Conservation (phyloP, 2,888 invertebrate genomes). For the Branchinecta sandiegonensis region DNA sequence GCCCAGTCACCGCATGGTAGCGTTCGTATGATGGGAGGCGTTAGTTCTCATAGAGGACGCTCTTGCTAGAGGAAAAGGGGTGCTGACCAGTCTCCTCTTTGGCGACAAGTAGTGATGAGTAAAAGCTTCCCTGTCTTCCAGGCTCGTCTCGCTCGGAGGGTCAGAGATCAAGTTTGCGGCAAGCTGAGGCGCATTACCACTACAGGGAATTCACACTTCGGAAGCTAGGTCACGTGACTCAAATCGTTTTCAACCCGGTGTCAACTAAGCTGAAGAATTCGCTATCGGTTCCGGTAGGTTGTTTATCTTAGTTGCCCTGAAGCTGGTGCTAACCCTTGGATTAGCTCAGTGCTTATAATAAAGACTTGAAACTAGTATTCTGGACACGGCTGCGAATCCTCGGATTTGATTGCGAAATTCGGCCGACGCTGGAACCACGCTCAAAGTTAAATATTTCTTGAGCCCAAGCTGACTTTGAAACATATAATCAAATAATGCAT, state of each 20-base stretch:
- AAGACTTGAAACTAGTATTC: too few species aligned
- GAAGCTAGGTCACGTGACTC: neutral
- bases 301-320: neutral
- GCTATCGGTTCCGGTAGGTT: neutral
- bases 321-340: too few species aligned
- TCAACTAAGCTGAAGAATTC: neutral
- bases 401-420: too few species aligned
- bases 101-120: neutral
- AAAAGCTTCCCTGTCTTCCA: neutral
- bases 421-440: too few species aligned
- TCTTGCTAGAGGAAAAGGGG: neutral
- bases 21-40: too few species aligned
- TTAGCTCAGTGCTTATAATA: too few species aligned
- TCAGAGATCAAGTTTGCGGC: conserved; percentile 7
- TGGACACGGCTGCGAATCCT: too few species aligned
- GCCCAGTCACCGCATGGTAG: too few species aligned
- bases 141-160: neutral
- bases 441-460: too few species aligned
- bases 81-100: too few species aligned
- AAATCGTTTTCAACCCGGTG: neutral
- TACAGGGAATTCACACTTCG: neutral
- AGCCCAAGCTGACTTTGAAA: too few species aligned
- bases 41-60: neutral
- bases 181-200: neutral
- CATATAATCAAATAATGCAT: too few species aligned